Base-by-base conservation (phyloP, 1,140 invertebrate species). In the Nasonia vitripennis region DNA sequence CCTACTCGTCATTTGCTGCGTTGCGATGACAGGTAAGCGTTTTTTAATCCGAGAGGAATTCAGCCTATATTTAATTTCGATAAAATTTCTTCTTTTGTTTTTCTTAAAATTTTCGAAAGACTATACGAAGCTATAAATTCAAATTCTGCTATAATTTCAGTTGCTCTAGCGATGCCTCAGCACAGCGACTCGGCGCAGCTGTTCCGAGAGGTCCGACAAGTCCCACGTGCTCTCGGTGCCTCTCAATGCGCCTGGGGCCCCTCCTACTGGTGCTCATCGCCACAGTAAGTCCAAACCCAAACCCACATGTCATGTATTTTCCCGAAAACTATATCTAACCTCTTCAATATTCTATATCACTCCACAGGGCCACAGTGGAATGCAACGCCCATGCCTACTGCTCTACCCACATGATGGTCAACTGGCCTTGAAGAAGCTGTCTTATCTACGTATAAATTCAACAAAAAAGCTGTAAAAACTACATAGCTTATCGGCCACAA, bases 161-260 rank as follows among this genome's bases (percentile, higher is more conserved):
- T 17, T 14, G 11, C 48, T 4, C 11, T 51, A 17, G 48, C 48
- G 14, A 51, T 51, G 48, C 48, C 48, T 14, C 1, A 51, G 48
- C 12, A 41, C 11, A 48, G 75, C n/a, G 75, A 3, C 11, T 14
- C 20, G 12, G 14, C 41, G 2, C 51, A 27, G 27, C n/a, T 17
- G 5, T 14, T 51, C 48, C 48, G 48, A 9, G 12, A 51, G 71
- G 55, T 12, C 12, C 12, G 23, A 73, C 41, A 51, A 83, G 37
- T 27, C 6, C 14, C 7, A 17, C 71, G 3, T 3, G 37, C 31
- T 20, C 17, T 79, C 1, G 78, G 78, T 45, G 31, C 12, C 2
- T 4, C 67, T 41, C 78, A 11, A 9, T 79, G 78, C 45, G 68
- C 78, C 17, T 37, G 55, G 34, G 78, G 78, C 10, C 78, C 78